phyloP scores from a whole-genome alignment of 2,113 vertebrate genomes.

The Murina feae region DNA sequence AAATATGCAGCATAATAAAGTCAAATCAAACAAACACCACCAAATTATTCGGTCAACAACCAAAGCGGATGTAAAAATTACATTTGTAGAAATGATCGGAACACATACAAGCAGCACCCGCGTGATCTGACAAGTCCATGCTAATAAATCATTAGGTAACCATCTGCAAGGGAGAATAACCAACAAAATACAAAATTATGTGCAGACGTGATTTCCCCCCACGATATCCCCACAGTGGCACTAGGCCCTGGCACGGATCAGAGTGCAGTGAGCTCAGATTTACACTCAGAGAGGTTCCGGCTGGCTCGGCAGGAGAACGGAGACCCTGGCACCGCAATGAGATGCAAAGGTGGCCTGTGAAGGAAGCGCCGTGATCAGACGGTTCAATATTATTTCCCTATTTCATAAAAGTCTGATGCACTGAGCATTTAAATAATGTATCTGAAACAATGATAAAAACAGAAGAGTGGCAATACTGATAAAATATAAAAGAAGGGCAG shows the following conservation, averaged over 20 bases:
- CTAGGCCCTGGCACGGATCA: background rate
- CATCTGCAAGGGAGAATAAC: background rate
- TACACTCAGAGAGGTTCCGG: background rate
- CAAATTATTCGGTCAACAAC: background rate
- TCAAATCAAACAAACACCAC: background rate
- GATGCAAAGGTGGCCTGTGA: background rate
- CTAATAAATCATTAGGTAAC: background rate
- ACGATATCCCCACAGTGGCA: background rate
- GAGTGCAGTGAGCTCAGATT: background rate
- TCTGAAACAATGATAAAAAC: background rate
- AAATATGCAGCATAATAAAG: background rate
- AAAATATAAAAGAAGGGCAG: background rate
- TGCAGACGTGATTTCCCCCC: background rate
- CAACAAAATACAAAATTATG: background rate
- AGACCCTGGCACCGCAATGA: background rate
- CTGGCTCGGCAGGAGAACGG: background rate
- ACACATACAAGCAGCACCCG: background rate
- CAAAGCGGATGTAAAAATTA: background rate
- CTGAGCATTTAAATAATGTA: background rate
- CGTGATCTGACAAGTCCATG: background rate
- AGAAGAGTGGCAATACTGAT: background rate
- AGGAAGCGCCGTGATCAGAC: background rate
- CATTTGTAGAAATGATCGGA: conserved; percentile 1
- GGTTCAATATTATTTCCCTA: background rate
- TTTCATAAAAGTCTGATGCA: background rate